Conservation (phyloP, 2,888 invertebrate species). For the Nemotelus nigrinus region DNA sequence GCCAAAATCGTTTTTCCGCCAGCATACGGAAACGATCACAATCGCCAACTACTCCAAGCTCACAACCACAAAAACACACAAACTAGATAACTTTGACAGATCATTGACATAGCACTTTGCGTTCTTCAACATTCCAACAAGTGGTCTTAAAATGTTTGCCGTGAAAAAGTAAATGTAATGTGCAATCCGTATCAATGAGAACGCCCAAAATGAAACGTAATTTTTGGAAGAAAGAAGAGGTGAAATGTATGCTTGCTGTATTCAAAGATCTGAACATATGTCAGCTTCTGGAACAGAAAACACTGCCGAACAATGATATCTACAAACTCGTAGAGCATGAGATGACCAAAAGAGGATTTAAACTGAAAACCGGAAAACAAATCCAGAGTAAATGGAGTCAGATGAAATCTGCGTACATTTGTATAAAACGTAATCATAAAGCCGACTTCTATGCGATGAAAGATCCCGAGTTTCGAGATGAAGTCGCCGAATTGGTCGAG, state of each 20-base stretch:
- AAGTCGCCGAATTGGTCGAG: slow-evolving; percentile 44
- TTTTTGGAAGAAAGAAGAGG: slow-evolving; percentile 45
- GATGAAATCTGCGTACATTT: slow-evolving; percentile 47
- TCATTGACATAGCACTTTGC: not conserved
- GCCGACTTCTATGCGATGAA: slow-evolving; percentile 45
- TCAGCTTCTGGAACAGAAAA: slow-evolving; percentile 45
- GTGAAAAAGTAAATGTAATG: not conserved
- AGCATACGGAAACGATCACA: too few relatives aligned
- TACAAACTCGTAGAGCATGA: slow-evolving; percentile 46
- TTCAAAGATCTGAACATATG: slow-evolving; percentile 47
- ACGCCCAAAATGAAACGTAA: slow-evolving; percentile 44
- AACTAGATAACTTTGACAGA: too few relatives aligned
- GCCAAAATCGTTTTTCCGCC: too few relatives aligned
- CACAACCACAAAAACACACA: too few relatives aligned
- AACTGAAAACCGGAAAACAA: slow-evolving; percentile 44
- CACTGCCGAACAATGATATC: slow-evolving; percentile 44
- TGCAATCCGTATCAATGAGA: slow-evolving; percentile 22
- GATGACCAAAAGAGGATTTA: slow-evolving; percentile 40
- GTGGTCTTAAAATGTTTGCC: not conserved
- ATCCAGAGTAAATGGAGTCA: slow-evolving; percentile 49
- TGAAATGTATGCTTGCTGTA: slow-evolving; percentile 46
- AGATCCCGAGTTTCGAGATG: slow-evolving; percentile 47
- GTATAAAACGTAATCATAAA: slow-evolving; percentile 47
- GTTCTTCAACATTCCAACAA: not conserved
- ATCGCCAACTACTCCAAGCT: too few relatives aligned